Evolutionary conservation across 2,797 vertebrate genomes (phyloP), one percentile per base, ranked within the genome.

Genomic region (Acanthornis magna): DNA sequence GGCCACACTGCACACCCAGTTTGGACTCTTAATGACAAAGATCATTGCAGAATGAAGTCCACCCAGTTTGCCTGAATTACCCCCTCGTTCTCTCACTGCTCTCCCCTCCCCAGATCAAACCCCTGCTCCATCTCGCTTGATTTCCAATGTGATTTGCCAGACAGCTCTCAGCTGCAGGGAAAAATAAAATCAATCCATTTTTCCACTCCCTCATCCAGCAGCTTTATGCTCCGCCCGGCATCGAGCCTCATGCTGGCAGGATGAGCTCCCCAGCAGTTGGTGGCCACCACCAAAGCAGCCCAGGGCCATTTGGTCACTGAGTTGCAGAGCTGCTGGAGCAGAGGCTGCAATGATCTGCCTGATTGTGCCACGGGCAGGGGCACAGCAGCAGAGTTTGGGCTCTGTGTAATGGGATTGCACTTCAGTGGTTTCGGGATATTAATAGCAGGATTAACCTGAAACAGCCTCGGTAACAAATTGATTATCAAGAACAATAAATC

Each of bases 401-500:
- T 76, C 58, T 2, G 0, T 26, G 70, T 50, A 91, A 89, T 91
- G 89, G 88, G 74, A 93, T 43, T 32, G 32, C 74, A 71, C 81
- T 81, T 78, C 91, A 71, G 76, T 16, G 77, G 30, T 91, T 96
- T 96, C 29, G 48, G 87, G 77, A 85, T 81, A 95, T 97, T 93
- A 95, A 93, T 94, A 91, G 72, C 1, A 0, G 48, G 42, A 91
- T 95, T 94, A 96, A 87, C 86, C 86, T 38, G 62, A 73, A 94
- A 71, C 86, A 83, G 50, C 85, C 34, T 5, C 6, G 0, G 86
- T 66, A 92, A 95, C 91, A 80, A 73, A 89, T 54, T 57, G 71
- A 84, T 91, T 71, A 88, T 66, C 84, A 66, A 73, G 92, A 94
- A 80, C 67, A 95, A 96, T 96, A 92, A 81, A 91, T 92, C 72